Evolutionary conservation across 2,113 vertebrate genomes (phyloP), one percentile per base, ranked within the genome.

Genomic region (Archilochus colubris): DNA sequence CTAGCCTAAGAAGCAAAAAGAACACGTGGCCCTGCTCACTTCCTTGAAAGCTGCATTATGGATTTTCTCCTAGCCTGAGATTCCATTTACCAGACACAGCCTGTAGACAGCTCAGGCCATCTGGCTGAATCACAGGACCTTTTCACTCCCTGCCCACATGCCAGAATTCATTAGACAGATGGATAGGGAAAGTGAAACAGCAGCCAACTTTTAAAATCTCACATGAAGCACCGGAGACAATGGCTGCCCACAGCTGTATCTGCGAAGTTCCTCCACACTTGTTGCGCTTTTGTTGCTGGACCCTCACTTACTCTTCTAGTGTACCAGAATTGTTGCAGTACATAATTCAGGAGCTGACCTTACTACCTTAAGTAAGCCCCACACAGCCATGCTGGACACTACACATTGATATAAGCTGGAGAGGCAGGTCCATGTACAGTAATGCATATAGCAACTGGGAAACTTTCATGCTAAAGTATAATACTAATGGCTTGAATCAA

Each of bases 391-490:
- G 24, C 66, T 78, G 38, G 57, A 48, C 28, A 67, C 91, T 12
- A 11, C 16, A 62, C 3, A 7, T 18, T 30, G 7, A 54, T 58
- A 31, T 74, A 69, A 73, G 12, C 12, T 20, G 27, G 12, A 22
- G 27, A 48, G 30, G 24, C 2, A 3, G 12, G 22, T 53, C 54
- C 0, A 0, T 20, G 23, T 44, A 10, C 10, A 76, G 24, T 40
- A 59, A 7, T 73, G 22, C 28, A n/a, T 16, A 36, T 4, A 85
- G 33, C 48, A 70, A 36, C 18, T 46, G n/a, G 7, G 14, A 51
- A 9, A 67, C 24, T 33, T 46, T 48, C 5, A 3, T 36, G 19
- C 7, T 58, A 69, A 80, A n/a, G n/a, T 9, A 91, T 27, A 63
- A 22, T 21, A 55, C 36, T 36, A 7, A 23, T 28, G 3, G 6